Evolutionary conservation across 2,113 vertebrate species (phyloP), one percentile per base, ranked within the genome.

Genomic region (Lontra canadensis): DNA sequence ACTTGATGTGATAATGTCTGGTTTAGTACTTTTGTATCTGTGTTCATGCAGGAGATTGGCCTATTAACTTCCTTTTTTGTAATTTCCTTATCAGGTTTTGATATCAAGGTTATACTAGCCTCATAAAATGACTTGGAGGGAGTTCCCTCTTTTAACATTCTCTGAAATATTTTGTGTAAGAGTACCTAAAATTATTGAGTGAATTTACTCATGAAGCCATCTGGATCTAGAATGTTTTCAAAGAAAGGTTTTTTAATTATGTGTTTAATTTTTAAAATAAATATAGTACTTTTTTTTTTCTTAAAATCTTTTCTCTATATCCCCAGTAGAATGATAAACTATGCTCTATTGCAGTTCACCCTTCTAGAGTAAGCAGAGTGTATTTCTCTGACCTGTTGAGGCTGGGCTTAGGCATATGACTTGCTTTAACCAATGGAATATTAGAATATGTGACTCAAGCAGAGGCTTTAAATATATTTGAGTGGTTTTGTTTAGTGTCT

Each of bases 401-500:
- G 6, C 59, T 91, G 36, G 57, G 0, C 31, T 73, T 36, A 71
- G 7, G 65, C 11, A 73, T 65, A 34, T 59, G 36, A 96, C 78
- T 93, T 90, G 36, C 39, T 78, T 91, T 86, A 84, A 36, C 21
- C 39, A 94, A 42, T 79, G 59, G n/a, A 91, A 65, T 79, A 39
- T 83, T 94, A 90, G 4, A 59, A 81, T 52, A 47, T 73, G 44
- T 83, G 49, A 39, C 29, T 42, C 29, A 74, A 57, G 11, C 2
- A 57, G 7, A 93, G 29, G 10, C 12, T 65, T 95, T 93, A 71
- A 89, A 25, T 80, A 67, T 93, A 17, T 71, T 34, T 79, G 39
- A 95, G 21, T 95, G 23, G 29, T 42, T 84, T 96, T 90, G 4
- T 90, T 96, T 90, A 65, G 15, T 71, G 36, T 90, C 44, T 90